Evolutionary conservation across 2,113 vertebrate species (phyloP), one percentile per base, ranked within the genome.

Genomic region (Oplegnathus fasciatus): DNA sequence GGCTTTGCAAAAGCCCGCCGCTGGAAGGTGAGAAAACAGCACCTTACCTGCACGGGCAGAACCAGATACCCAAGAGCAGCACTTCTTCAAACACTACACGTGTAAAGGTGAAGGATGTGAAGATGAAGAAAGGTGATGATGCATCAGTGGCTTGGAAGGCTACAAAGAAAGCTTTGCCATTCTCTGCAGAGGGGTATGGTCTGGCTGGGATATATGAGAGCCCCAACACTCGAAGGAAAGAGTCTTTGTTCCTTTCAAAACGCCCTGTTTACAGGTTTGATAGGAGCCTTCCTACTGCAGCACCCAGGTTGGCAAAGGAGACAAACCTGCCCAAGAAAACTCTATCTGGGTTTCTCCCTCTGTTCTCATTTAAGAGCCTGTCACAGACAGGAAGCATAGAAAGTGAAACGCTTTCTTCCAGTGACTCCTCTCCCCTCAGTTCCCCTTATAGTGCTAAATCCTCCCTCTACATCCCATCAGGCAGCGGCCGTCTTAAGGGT

Each of bases 141-240:
- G 14, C 37, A 34, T 44, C 15, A 11, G 14, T 40, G 13, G 13
- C 32, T 5, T 37, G 18, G 28, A 89, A 70, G 24, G 58, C 71
- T 7, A 28, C 54, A 78, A 85, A 73, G 64, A 90, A 91, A 82
- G 75, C 75, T 60, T 61, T 89, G 78, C 87, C 94, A 18, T 84
- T 93, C 52, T 92, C 93, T 84, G 88, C 90, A 76, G 88, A 94
- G 60, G 84, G 80, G 11, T 95, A 92, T 1, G 93, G 92, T 10
- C 72, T 95, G 82, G 80, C 86, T 5, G 94, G 93, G 30, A 84
- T 95, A 5, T 94, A 93, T 26, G 95, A 96, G 72, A 94, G 94
- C 71, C 95, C 93, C 6, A 95, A 96, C 90, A 96, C 95, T 22
- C 85, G 94, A 9, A 89, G 95, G 54, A 96, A 96, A 70, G 96